A percentile compares a stretch with the other conserved stretches of the same genome.
These are phyloP conservation scores for Ifrita kowaldi DNA, from an alignment of 2,113 vertebrate genomes.

Conservation along the genomic window DNA sequence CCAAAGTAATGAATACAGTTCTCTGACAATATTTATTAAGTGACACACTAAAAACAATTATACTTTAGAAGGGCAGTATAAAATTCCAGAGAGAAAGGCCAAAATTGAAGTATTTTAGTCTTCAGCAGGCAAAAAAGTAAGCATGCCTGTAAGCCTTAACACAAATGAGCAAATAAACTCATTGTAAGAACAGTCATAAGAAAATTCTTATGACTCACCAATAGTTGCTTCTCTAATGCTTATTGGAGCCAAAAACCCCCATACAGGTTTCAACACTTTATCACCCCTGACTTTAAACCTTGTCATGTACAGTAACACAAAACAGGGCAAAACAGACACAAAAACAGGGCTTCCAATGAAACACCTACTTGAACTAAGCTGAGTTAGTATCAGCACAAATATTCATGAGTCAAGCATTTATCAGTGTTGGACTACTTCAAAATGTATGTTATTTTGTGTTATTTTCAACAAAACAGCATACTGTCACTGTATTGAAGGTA, in stretches of 20 bases:
- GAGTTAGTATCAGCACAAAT: background rate
- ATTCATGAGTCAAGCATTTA: background rate
- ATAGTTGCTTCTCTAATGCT: background rate
- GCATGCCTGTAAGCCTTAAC: background rate
- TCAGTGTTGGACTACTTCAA: background rate
- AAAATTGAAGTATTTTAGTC: background rate
- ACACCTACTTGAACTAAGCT: background rate
- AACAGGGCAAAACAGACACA: background rate
- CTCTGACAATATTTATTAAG: background rate
- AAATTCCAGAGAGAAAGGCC: background rate
- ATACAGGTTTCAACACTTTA: background rate
- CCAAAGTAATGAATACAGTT: background rate
- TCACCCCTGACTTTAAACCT: background rate
- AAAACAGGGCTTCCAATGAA: background rate
- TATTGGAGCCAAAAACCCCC: background rate
- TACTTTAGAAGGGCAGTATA: background rate
- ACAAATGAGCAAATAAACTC: background rate
- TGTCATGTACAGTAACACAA: constrained; percentile 61
- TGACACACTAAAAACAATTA: background rate
- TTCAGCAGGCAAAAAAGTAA: background rate
- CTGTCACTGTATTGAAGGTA: background rate
- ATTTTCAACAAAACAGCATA: background rate
- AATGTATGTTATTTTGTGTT: background rate
- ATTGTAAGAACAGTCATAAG: background rate
- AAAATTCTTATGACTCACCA: background rate